Percentiles rank a stretch among this genome's conserved stretches.
Conservation (phyloP, 2,113 vertebrate genomes). For the Anhinga rufa region DNA sequence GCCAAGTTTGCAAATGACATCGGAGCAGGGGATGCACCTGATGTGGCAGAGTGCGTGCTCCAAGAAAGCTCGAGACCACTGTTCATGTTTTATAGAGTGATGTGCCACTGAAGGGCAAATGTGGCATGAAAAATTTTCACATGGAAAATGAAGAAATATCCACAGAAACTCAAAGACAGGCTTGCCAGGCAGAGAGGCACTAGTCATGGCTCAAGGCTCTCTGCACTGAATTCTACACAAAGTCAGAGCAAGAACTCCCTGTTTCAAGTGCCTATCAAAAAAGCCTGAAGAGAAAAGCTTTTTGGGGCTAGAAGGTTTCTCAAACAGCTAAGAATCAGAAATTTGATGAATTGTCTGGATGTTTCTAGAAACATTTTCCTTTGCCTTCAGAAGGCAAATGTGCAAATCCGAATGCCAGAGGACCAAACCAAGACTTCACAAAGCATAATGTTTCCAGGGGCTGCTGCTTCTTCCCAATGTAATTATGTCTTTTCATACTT, state of each 20-base stretch:
- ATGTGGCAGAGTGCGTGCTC: neutral
- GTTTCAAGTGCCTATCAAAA: neutral
- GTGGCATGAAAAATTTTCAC: neutral
- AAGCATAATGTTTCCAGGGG: neutral
- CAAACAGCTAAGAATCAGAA: neutral
- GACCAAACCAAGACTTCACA: neutral
- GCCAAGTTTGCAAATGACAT: neutral
- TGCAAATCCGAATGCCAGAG: neutral
- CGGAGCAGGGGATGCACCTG: rapidly evolving
- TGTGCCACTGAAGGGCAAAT: neutral
- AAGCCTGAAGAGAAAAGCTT: neutral
- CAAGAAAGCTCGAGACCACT: neutral
- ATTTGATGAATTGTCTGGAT: neutral
- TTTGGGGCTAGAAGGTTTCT: neutral
- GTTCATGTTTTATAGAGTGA: neutral
- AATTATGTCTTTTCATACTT: neutral
- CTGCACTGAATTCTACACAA: neutral
- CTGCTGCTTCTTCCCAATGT: neutral
- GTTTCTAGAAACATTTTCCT: neutral
- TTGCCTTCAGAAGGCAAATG: neutral
- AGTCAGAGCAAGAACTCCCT: neutral
- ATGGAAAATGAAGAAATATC: neutral
- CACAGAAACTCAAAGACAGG: neutral
- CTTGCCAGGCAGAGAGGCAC: neutral
- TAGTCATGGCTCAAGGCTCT: neutral